Percentiles rank a stretch among this genome's conserved stretches.
Evolutionary conservation across 2,113 vertebrate species (phyloP).

Genomic region (Bos javanicus): DNA sequence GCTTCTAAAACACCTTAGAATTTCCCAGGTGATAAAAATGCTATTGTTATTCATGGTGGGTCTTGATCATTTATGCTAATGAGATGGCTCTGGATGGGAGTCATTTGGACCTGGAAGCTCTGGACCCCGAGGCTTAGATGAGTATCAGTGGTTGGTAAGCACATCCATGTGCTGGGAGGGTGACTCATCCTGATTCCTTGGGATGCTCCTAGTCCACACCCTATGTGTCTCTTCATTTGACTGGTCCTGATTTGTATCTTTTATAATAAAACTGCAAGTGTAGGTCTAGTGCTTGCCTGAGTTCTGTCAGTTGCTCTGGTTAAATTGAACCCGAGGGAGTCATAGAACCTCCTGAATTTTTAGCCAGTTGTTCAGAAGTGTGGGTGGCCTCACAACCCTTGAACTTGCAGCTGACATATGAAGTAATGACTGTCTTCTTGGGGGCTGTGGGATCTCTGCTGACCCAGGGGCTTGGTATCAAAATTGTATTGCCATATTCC

Average conservation of each 20-base stretch:
- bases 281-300: background rate
- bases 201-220: background rate
- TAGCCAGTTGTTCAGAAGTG: background rate
- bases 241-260: background rate
- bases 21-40: background rate
- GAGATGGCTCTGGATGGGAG: background rate
- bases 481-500: background rate
- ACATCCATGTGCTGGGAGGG: background rate
- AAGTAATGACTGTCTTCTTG: background rate
- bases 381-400: background rate
- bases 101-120: background rate
- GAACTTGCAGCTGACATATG: background rate
- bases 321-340: background rate
- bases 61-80: background rate
- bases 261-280: background rate
- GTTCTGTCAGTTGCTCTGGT: background rate
- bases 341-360: background rate
- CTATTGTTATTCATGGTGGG: background rate
- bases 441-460: background rate
- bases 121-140: background rate
- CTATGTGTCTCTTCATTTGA: background rate
- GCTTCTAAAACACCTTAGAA: background rate
- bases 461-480: background rate
- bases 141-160: background rate
- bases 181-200: background rate